Base-by-base conservation (phyloP, 2,797 vertebrate genomes). In the Pangasius larnaudii region DNA sequence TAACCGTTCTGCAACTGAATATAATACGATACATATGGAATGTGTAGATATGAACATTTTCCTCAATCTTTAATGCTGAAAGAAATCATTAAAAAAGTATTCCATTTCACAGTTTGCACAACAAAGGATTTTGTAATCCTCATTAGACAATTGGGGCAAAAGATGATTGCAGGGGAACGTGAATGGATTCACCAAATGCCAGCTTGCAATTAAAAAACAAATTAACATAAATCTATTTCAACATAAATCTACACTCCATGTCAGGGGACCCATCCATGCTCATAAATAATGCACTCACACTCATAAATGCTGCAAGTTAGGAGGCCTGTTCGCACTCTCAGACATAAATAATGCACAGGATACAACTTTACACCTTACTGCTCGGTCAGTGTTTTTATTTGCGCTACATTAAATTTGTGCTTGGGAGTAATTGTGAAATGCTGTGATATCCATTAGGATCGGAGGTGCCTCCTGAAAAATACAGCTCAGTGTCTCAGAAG, bases 401-500 rank as follows among this genome's bases (percentile, higher is more conserved):
- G 75, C 30, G 84, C 81, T 88, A 72, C 91, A 89, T 80, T 63
- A 33, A 81, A 39, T 88, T 80, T 80, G 90, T 80, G 86, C 84
- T 89, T 89, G 71, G 79, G 90, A 84, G 86, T 89, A 90, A 91
- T 91, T 87, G 88, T 88, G 85, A 93, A 92, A 91, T 86, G 93
- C 95, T 95, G 95, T 72, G 39, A 91, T 93, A 93, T 94, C 92
- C 94, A 95, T 95, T 91, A 94, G 88, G 88, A 86, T 3, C 36
- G 88, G 91, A 51, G 74, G 90, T 78, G 85, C 90, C 86, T 81
- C 87, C 89, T 91, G 89, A 94, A 92, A 93, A 93, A 94, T 92
- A 91, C 88, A 87, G 91, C 91, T 39, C 89, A 86, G 91, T 93
- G 94, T 95, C 94, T 95, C 94, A 18, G 89, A 95, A 94, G 94